Percentiles rank a stretch among this genome's conserved stretches.
phyloP scores from a whole-genome alignment of 2,888 invertebrate species.

The Thumatha senex region DNA sequence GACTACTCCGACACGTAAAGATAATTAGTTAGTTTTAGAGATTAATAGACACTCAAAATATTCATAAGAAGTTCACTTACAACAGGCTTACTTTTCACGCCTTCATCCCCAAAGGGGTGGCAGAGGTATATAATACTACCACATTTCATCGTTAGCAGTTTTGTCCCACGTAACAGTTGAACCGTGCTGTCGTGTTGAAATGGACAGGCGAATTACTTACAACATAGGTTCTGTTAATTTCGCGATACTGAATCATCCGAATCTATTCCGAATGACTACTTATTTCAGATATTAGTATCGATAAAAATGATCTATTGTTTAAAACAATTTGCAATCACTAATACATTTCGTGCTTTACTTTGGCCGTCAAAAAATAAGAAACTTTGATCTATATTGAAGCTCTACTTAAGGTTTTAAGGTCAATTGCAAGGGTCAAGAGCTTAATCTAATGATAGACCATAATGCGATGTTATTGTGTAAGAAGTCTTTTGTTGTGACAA shows the following conservation, averaged over 20 bases:
- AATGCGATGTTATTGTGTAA: slow-evolving; percentile 32
- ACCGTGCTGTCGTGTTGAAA: no score
- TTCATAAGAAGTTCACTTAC: no score
- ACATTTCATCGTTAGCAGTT: no score
- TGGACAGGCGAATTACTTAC: no score
- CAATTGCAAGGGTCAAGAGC: slow-evolving; percentile 28
- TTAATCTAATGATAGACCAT: slow-evolving; percentile 29
- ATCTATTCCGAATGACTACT: not conserved
- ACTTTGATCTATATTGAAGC: slow-evolving; percentile 27
- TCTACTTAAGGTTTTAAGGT: slow-evolving; percentile 31
- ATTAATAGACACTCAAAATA: no score
- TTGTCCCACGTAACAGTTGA: no score
- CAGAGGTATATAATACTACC: no score
- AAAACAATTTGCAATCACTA: not conserved
- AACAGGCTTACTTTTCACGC: no score
- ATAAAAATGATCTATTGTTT: slow-evolving; percentile 11
- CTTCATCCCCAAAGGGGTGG: no score
- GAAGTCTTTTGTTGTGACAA: slow-evolving; percentile 29
- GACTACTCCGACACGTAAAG: no score
- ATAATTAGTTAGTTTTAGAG: no score
- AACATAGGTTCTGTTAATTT: not conserved
- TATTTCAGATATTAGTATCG: not conserved
- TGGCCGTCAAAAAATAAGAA: slow-evolving; percentile 13
- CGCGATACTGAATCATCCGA: slow-evolving; percentile 5
- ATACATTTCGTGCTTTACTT: slow-evolving; percentile 25